Base-by-base conservation (phyloP, 2,888 invertebrate species). In the Brachylomia viminalis region DNA sequence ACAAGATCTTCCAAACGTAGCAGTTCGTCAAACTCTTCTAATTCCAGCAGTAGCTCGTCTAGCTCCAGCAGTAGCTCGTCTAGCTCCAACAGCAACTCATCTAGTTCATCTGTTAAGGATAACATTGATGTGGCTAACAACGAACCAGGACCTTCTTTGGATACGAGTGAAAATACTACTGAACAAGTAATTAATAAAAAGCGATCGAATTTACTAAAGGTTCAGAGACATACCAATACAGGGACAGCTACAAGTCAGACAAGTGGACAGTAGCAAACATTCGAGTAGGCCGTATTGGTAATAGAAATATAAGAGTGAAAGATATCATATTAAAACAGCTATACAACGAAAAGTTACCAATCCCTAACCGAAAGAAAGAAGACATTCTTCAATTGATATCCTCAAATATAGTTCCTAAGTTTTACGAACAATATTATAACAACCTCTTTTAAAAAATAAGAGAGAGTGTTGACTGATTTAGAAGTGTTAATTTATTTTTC, bases 161-260 rank as follows among this genome's bases (percentile, higher is more conserved):
- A 75, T 62, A 70, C 71, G 72, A 77, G 70, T 70, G 75, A 75
- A 79, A 27, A 68, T 66, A 33, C 52, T 42, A 75, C 66, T 71
- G 75, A 79, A 30, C 78, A 74, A 75, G 71, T 70, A 79, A 70
- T 67, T 62, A 75, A 79, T 66, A 75, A 75, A 75, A 72, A 72
- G 72, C 77, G n/a, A 73, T 83, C 27, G 33, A 76, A 66, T 83
- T 83, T 58, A 80, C 33, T 6, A 80, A 83, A 66, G 49, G 33
- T 80, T 82, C 77, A n/a, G n/a, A n/a, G n/a, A n/a, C n/a, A n/a
- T n/a, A n/a, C n/a, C n/a, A n/a, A n/a, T n/a, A n/a, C n/a, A 54
- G 74, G 79, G 56, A 79, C 17, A 79, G n/a, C n/a, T 79, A 79
- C 75, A 69, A 74, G 42, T 20, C 66, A 15, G 71, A 71, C 68